Conservation (phyloP, 2,797 vertebrate genomes). For the Picus viridis region DNA sequence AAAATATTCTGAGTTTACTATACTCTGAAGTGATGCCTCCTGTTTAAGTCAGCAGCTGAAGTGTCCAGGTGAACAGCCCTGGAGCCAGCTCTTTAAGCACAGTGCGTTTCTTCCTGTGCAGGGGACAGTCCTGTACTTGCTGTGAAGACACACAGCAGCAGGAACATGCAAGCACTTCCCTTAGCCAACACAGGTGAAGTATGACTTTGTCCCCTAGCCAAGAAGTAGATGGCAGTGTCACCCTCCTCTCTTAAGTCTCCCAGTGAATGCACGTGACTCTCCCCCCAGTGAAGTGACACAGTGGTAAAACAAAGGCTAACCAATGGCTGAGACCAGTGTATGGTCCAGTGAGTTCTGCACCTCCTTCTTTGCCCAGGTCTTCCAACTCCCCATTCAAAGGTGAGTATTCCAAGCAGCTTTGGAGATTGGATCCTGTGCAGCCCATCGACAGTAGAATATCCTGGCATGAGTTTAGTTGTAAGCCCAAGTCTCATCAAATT, state of each 20-base stretch:
- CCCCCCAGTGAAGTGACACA: neutral
- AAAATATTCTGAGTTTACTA: neutral
- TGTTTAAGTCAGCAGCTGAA: neutral
- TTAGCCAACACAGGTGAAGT: too few species aligned
- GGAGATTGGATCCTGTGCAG: neutral
- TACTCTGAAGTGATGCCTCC: neutral
- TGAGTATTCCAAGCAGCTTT: neutral
- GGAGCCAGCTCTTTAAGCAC: accelerated
- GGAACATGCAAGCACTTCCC: neutral
- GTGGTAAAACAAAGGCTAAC: neutral
- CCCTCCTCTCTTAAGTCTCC: neutral
- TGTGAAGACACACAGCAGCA: neutral
- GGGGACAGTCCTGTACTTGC: accelerated
- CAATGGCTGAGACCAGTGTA: too few species aligned
- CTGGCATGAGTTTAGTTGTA: neutral
- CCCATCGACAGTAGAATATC: accelerated
- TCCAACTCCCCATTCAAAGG: neutral
- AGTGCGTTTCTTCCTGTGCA: neutral
- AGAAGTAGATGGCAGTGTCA: accelerated
- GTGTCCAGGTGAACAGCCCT: too few species aligned
- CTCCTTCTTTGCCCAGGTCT: neutral
- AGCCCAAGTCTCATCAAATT: neutral
- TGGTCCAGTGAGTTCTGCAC: neutral
- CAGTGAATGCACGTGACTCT: accelerated
- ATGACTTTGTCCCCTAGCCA: neutral